These are phyloP conservation scores for Apus apus DNA, from an alignment of 2,113 vertebrate genomes.

Conservation along the genomic window DNA sequence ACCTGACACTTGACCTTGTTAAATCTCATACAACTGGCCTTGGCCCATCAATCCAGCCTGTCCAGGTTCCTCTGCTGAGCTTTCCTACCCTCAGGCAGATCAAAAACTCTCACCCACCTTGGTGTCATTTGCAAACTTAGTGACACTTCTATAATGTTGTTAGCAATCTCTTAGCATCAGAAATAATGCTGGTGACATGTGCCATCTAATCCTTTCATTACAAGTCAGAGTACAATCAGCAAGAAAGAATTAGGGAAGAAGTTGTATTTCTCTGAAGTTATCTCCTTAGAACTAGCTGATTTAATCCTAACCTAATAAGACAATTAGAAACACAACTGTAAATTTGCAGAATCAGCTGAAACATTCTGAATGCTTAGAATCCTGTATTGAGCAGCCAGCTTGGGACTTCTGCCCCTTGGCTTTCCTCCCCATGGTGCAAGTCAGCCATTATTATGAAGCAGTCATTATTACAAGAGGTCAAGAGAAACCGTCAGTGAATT, in stretches of 20 bases:
- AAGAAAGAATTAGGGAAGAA: constrained; percentile 17
- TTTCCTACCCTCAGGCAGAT: too few relatives aligned
- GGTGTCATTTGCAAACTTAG: too few relatives aligned
- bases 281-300: not conserved
- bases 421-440: not conserved
- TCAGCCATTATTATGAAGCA: not conserved
- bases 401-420: not conserved
- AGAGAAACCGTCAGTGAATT: constrained; percentile 7
- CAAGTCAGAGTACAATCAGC: constrained; percentile 15
- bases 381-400: not conserved
- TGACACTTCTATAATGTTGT: not conserved
- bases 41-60: too few relatives aligned
- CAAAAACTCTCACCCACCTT: too few relatives aligned
- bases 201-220: constrained; percentile 40
- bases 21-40: too few relatives aligned
- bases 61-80: too few relatives aligned
- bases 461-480: not conserved
- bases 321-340: not conserved
- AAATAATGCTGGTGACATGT: constrained; percentile 31
- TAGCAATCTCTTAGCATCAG: constrained; percentile 34
- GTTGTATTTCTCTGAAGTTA: constrained; percentile 10
- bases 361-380: not conserved
- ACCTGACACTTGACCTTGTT: too few relatives aligned
- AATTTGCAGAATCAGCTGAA: not conserved
- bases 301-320: constrained; percentile 29